Evolutionary conservation across 2,113 vertebrate species (phyloP), one percentile per base, ranked within the genome.

Genomic region (Choloepus hoffmanni): DNA sequence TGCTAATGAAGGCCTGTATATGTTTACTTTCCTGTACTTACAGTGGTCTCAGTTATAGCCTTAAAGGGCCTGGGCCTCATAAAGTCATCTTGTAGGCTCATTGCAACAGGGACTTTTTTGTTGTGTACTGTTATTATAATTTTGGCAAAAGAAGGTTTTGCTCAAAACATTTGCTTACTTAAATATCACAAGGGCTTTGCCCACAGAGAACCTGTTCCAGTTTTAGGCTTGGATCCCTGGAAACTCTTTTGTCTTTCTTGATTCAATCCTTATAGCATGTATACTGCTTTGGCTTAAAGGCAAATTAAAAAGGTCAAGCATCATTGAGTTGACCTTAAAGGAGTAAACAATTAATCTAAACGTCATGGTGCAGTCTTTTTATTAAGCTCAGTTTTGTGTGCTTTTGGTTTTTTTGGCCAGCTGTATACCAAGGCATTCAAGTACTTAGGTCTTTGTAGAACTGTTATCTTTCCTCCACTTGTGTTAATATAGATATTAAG

Each of bases 401-500:
- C 81, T 68, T 92, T 83, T 89, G 33, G 50, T 36, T 48, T 89
- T 72, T 90, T 79, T 15, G 26, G 33, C 96, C 58, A 96, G 88
- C 89, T 65, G 88, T 62, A 19, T 72, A 70, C 94, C 58, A 97
- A 87, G 83, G 86, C 96, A 58, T 95, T 92, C 94, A 95, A 97
- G 97, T 98, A 98, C 98, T 98, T 97, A 97, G 97, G 95, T 98
- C 97, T 98, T 97, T 94, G 97, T 97, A 97, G 97, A 98, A 97
- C 94, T 94, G 90, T 97, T 98, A 36, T 97, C 98, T 98, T 98
- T 94, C 92, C 55, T 92, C 97, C 88, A 97, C 98, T 98, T 98
- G 98, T 96, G 96, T 97, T 98, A 98, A 98, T 98, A 98, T 97
- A 98, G 98, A 98, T 98, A 98, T 98, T 98, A 98, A 98, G 98